These are phyloP conservation scores for Allobates femoralis DNA, from an alignment of 2,797 vertebrate species.

Conservation along the genomic window DNA sequence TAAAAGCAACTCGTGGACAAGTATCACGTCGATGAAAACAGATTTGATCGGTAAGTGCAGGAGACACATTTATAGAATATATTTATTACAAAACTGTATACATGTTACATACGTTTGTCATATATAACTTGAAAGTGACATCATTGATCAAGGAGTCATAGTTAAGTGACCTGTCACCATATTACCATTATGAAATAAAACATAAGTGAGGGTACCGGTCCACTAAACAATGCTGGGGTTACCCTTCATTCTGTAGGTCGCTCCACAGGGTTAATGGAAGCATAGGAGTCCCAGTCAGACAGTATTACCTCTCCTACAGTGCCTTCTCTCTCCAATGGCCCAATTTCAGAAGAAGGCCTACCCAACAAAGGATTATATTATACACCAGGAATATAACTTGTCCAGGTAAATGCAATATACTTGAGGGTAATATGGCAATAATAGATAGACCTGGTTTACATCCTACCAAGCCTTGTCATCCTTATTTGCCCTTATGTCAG, in stretches of 20 bases:
- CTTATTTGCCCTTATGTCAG: neutral
- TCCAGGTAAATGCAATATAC: neutral
- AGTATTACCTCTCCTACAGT: neutral
- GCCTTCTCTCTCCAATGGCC: neutral
- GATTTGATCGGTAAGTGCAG: neutral
- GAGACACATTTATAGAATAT: neutral
- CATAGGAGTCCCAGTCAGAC: neutral
- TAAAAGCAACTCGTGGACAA: neutral
- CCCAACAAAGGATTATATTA: neutral
- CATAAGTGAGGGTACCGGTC: neutral
- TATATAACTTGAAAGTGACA: neutral
- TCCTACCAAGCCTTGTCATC: neutral
- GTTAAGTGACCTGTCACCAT: neutral
- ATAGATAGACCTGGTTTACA: neutral
- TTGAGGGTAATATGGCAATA: neutral
- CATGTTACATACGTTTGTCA: neutral
- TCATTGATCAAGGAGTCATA: neutral
- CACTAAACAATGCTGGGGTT: neutral
- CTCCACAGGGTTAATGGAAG: neutral
- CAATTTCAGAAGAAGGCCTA: neutral
- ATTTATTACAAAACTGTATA: constrained; percentile 11
- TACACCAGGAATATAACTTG: neutral
- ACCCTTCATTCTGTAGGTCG: neutral
- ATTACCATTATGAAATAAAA: neutral
- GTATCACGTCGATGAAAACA: neutral